These are phyloP conservation scores for Chirona hameri DNA, from an alignment of 2,888 invertebrate species.

Conservation along the genomic window DNA sequence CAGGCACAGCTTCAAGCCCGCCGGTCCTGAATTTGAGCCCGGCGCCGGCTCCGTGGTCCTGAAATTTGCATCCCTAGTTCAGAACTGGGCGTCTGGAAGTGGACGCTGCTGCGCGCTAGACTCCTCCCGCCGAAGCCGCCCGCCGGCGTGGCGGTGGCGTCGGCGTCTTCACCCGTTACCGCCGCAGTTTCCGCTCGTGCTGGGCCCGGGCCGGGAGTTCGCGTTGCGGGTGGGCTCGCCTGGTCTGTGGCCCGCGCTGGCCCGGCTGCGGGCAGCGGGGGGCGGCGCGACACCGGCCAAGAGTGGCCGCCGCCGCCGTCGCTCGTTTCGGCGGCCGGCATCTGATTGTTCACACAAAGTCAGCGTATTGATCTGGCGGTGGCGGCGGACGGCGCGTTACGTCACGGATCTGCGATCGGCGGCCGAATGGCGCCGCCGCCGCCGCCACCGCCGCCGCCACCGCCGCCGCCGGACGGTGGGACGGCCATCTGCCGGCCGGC, in stretches of 20 bases:
- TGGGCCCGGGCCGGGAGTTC: neutral
- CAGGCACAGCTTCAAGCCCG: no score
- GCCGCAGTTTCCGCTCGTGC: neutral
- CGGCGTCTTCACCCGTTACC: neutral
- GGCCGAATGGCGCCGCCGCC: neutral
- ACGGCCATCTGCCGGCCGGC: constrained; percentile 9
- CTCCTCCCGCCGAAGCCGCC: neutral
- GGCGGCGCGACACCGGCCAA: neutral
- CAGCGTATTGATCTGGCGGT: constrained; percentile 26
- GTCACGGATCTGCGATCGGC: constrained; percentile 9
- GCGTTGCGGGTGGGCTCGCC: neutral
- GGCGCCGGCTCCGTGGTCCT: no score
- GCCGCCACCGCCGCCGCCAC: neutral
- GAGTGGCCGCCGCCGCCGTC: neutral
- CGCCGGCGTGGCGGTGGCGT: neutral
- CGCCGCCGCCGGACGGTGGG: neutral
- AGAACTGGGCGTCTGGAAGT: no score
- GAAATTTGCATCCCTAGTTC: no score
- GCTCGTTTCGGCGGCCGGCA: neutral
- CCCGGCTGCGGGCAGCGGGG: neutral
- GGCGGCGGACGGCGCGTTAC: neutral
- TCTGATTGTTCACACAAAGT: constrained; percentile 28
- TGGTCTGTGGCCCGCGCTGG: neutral
- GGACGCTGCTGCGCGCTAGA: no score
- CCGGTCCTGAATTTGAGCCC: no score